Evolutionary conservation across 2,797 vertebrate species (phyloP), one percentile per base, ranked within the genome.

Genomic region (Gymnothorax javanicus): DNA sequence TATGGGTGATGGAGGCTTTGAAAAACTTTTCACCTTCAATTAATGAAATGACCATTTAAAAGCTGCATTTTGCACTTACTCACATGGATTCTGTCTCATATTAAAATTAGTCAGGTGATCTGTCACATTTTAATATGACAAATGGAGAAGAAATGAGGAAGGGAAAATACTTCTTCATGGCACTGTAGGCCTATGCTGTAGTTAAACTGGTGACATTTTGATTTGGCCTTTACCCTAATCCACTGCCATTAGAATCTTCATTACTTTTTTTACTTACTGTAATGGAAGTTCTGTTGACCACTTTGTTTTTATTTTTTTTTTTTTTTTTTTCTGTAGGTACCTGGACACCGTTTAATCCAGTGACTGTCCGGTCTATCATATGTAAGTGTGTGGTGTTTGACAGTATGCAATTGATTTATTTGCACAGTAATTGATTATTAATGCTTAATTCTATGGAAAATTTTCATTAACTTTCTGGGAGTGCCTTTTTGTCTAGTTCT

Each of bases 321-420:
- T 85, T 73, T 85, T 4, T 91, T 84, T 93, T 88, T 89, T 0
- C 95, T 95, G 79, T 95, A 99, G 98, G 98, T 87, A 99, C 98
- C 0, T 99, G 98, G 98, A 99, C 98, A 88, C 98, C 98, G 0
- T 99, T 99, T 93, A 99, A 99, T 90, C 98, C 98, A 20, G 97
- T 97, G 92, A 99, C 98, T 0, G 98, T 99, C 85, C 95, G 97
- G 89, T 98, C 98, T 27, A 98, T 99, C 92, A 97, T 99, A 89
- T 98, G 98, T 99, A 93, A 99, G 97, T 94, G 83, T 73, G 75
- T 57, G 88, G 33, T 54, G 12, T 23, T n/a, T 86, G 54, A 82
- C 52, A 57, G 20, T 5, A 52, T 27, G 64, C 58, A 27, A 20
- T 27, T 50, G 77, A 84, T 84, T 23, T 52, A 6, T 50, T 58